phyloP scores from a whole-genome alignment of 2,797 vertebrate genomes.

The Notolepis coatsorum region DNA sequence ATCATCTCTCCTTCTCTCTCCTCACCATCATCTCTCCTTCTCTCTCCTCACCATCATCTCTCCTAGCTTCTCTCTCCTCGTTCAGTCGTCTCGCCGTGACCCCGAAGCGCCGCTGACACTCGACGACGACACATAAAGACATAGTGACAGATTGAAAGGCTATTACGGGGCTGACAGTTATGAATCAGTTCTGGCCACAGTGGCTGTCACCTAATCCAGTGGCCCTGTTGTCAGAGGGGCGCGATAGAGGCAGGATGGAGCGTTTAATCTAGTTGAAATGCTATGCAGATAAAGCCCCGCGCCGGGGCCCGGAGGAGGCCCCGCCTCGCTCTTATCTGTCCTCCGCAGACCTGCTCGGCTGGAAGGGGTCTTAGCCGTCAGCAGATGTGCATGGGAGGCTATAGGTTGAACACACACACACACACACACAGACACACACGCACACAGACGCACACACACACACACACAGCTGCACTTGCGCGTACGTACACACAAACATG shows the following conservation, averaged over 20 bases:
- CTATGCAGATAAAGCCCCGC: neutral
- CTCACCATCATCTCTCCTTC: too few relatives aligned
- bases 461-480: neutral
- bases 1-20: too few relatives aligned
- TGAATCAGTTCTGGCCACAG: neutral
- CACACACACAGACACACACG: neutral
- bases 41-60: too few relatives aligned
- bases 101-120: neutral
- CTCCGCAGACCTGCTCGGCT: conserved; percentile 1
- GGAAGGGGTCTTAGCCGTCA: neutral
- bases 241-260: neutral
- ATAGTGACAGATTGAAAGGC: neutral
- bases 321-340: neutral
- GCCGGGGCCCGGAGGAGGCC: neutral
- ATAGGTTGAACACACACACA: neutral
- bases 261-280: conserved; percentile 6
- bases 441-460: neutral
- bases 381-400: neutral
- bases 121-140: neutral
- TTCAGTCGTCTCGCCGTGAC: neutral
- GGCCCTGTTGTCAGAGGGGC: neutral
- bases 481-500: neutral
- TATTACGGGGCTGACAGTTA: neutral
- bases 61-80: too few relatives aligned
- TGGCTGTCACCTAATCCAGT: neutral